Base-by-base conservation (phyloP, 1,140 invertebrate genomes). In the Eriocheir sinensis region DNA sequence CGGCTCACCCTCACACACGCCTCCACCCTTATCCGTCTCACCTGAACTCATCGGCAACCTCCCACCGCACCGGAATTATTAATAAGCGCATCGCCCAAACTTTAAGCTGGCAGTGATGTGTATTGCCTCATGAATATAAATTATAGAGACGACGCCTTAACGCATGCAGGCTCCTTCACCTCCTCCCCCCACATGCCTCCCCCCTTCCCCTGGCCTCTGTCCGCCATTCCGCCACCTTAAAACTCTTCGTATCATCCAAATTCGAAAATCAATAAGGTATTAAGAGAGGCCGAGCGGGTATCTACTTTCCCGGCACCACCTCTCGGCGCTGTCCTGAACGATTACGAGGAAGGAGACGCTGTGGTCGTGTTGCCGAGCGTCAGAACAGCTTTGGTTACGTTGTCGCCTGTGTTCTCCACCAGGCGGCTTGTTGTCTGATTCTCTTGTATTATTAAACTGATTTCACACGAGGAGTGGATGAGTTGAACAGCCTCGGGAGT, bases 61-160 rank as follows among this genome's bases (percentile, higher is more conserved):
- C 60, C 60, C n/a, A 72, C 60, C n/a, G 21, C 60, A 41, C 41
- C 12, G 79, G 92, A 93, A 93, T 93, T 93, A 93, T 88, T 93
- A 93, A 93, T 93, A 93, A 93, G 41, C 60, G 53, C 53, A 93
- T 86, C 83, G 85, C 30, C 83, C 83, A 88, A 93, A 93, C 83
- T 93, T 93, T 83, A 72, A 93, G 36, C 48, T 53, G 81, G 80
- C 41, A 93, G 83, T 93, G 72, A 93, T 93, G 44, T 53, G 83
- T 86, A 93, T 93, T 53, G 92, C 53, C 92, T 93, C 92, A 93
- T 93, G 92, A 93, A 93, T 93, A 93, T 93, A 93, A 88, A 89
- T 93, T 88, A 93, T 93, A 93, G 34, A 93, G 92, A 86, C 72
- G 48, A 93, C 72, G 48, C 92, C 92, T 85, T 85, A 93, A 72